Evolutionary conservation across 2,113 vertebrate species (phyloP), one percentile per base, ranked within the genome.

Genomic region (Lampris incognitus): DNA sequence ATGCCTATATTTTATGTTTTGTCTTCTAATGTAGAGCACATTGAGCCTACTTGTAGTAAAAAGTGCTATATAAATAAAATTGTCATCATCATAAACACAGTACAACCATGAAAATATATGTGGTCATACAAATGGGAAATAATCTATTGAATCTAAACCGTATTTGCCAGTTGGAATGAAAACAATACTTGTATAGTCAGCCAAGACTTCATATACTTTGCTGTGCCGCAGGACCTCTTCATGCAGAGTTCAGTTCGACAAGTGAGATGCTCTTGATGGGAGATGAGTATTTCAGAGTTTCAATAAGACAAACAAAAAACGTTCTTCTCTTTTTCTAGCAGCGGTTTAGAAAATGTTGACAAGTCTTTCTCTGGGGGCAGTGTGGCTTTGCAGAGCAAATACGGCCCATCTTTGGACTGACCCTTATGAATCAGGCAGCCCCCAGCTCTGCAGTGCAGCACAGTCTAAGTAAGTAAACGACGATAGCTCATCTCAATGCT

Each of bases 341-440:
- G 48, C 42, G 57, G 56, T 70, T 85, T 58, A 79, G 24, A 46
- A 76, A 72, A 76, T 70, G 62, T 84, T 55, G 67, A 8, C 41
- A 9, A 57, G 46, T 68, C 72, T 85, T 64, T 57, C 67, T 87
- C 81, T 76, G 81, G 83, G 78, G 83, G 76, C 78, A 55, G 76
- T 10, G 48, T 66, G 83, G 79, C 83, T 86, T 79, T 74, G 69
- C 87, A 81, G 51, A 77, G 80, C 74, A 88, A 90, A 91, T 87
- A 89, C 76, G 44, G 49, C 78, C 89, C 87, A 90, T 92, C 88
- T 87, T 87, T 81, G 82, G 74, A 78, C 83, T 87, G 88, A 92
- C 87, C 83, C 71, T 69, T 50, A 70, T 81, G 80, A 90, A 87
- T 81, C 48, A 3, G 62, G 66, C 59, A 55, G 57, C 58, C 52